Evolutionary conservation across 2,888 invertebrate genomes (phyloP), one percentile per base, ranked within the genome.

Genomic region (Autographa gamma): DNA sequence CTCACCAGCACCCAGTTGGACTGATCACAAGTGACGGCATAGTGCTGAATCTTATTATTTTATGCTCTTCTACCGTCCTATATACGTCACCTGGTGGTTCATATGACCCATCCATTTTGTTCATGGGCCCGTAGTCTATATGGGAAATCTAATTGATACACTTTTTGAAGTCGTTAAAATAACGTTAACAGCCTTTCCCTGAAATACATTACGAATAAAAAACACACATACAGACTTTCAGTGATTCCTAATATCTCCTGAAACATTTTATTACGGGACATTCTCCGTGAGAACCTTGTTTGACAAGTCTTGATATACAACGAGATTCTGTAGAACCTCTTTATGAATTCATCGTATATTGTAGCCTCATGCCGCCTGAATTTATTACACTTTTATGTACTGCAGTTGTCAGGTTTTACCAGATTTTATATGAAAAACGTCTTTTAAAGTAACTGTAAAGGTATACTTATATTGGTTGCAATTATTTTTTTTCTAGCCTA

Each of bases 331-430:
- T 58, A 38, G n/a, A 60, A 34, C 32, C 68, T 63, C 48, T 68
- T 61, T 52, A 48, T 48, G 48, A 63, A 64, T 68, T 63, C 56
- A 60, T 63, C 32, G 61, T 60, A 60, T 74, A 68, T 32, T 31
- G 56, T 32, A 25, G 25, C 32, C 43, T 74, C 74, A 63, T 67
- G 54, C 56, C 32, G 38, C 38, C 11, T 4, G 60, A 63, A 63
- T 67, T 60, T 74, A 74, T 63, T 74, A 19, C 43, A 11, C 18
- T 34, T 19, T 2, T 63, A 19, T 52, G 52, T 5, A 52, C 18
- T 43, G n/a, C 60, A 60, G 56, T 66, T 25, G 63, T 54, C 32
- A 13, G 8, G 38, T 16, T 25, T 8, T 25, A 19, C 16, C 38
- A 61, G n/a, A 74, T 75, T 61, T 59, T 14, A 43, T 3, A 0